phyloP scores from a whole-genome alignment of 2,113 vertebrate species.

The Empidonax alnorum region DNA sequence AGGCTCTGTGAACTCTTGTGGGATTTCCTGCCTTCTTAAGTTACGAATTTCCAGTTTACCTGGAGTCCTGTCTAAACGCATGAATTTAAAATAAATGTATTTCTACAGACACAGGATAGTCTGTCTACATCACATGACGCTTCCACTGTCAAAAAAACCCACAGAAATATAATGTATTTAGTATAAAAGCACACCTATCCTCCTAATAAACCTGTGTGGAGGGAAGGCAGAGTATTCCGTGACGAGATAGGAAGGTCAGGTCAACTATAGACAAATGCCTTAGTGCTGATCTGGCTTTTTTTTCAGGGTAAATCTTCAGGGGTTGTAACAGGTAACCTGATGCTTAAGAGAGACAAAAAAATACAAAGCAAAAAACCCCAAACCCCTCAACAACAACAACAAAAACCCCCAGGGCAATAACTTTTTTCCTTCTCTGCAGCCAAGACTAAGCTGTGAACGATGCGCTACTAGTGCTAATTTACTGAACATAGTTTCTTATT shows the following conservation, averaged over 20 bases:
- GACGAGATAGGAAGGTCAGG: background rate
- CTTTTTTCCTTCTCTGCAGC: background rate
- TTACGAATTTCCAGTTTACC: slow-evolving; percentile 16
- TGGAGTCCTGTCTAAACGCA: background rate
- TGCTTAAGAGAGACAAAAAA: background rate
- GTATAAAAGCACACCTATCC: background rate
- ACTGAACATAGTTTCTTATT: slow-evolving; percentile 14
- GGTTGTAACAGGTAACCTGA: background rate
- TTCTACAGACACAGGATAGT: background rate
- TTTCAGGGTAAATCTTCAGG: background rate
- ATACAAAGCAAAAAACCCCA: background rate
- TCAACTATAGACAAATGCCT: background rate
- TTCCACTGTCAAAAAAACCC: background rate
- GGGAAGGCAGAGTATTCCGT: background rate
- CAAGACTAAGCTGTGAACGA: background rate
- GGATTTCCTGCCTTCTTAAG: slow-evolving; percentile 59
- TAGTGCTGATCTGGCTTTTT: background rate
- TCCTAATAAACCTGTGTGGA: background rate
- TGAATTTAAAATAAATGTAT: background rate
- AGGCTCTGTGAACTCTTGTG: slow-evolving; percentile 19
- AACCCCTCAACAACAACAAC: background rate
- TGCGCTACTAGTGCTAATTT: slow-evolving; percentile 2
- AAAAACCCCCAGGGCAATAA: background rate
- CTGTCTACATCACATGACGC: background rate
- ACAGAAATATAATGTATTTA: background rate